Evolutionary conservation across 2,113 vertebrate species (phyloP), one percentile per base, ranked within the genome.

Genomic region (Cyanocitta stelleri): DNA sequence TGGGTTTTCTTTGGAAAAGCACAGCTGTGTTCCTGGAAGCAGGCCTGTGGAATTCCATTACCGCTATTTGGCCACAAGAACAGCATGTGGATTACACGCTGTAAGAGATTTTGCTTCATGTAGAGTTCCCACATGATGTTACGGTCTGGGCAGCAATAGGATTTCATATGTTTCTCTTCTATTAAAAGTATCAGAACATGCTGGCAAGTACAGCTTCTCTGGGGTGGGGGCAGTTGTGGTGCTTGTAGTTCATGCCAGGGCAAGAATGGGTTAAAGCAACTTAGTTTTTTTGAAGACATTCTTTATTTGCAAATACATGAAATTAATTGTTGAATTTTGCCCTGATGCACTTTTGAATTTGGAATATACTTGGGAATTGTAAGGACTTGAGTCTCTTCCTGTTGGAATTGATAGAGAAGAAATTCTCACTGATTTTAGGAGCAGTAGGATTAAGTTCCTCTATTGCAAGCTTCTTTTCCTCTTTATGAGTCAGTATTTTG

Each of bases 11-110:
- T 68, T 85, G 44, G 63, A 79, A 90, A 37, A 71, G 39, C 81
- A 74, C 59, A 86, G 93, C 82, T 63, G 43, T 79, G 77, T 85
- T 94, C 75, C 37, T 86, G 88, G 95, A 91, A 95, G 74, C 89
- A 77, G 71, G 46, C 48, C 59, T 74, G 76, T 3, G 55, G 80
- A 91, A 84, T 95, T 89, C 84, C 82, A 48, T 93, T 75, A 43
- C 77, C 54, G 9, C 61, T 59, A 0, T 49, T 18, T 64, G 85
- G 73, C 78, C 85, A 72, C 67, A 82, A 90, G 52, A 87, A 48
- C 69, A 89, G 93, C 68, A 37, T 9, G 37, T 29, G 35, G 92
- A 76, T 89, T 41, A 83, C 71, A 61, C 66, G 2, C 90, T 92
- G 82, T 61, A 92, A 89, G 85, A 90, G 95, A 63, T 93, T 81